Evolutionary conservation across 2,888 invertebrate species (phyloP).

Genomic region (Diadegma fenestrale): DNA sequence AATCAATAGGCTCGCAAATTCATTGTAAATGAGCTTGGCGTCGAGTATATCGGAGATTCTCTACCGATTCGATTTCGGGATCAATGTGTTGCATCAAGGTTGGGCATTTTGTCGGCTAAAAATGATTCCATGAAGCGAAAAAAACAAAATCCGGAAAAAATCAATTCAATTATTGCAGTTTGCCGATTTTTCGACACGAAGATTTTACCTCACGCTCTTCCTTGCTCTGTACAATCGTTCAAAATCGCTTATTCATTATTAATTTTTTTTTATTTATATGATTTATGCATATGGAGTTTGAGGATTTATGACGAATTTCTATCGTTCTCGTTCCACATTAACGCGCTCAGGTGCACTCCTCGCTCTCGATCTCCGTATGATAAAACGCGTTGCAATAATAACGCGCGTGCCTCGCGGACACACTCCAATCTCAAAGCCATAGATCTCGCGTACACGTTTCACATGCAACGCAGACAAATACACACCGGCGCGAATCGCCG

Average conservation of each 20-base stretch:
- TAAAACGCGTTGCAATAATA: slow-evolving; percentile 48
- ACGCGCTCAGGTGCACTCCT: slow-evolving; percentile 65
- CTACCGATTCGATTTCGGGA: slow-evolving; percentile 18
- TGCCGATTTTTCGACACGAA: neutral
- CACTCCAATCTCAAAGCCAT: slow-evolving; percentile 31
- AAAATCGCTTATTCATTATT: neutral
- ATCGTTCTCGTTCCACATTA: slow-evolving; percentile 69
- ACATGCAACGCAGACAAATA: neutral
- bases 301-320: slow-evolving; percentile 66
- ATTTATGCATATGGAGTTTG: slow-evolving; percentile 6
- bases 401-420: slow-evolving; percentile 43
- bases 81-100: slow-evolving; percentile 27
- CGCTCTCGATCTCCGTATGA: slow-evolving; percentile 53
- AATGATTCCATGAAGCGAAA: neutral
- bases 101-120: slow-evolving; percentile 10
- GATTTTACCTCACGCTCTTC: neutral
- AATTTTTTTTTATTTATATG: slow-evolving; percentile 14
- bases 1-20: slow-evolving; percentile 40
- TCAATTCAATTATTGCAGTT: neutral
- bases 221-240: neutral
- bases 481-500: slow-evolving; percentile 24
- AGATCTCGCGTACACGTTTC: slow-evolving; percentile 15
- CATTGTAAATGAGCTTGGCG: slow-evolving; percentile 29
- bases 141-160: neutral
- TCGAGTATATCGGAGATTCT: slow-evolving; percentile 33